These are phyloP conservation scores for Argyrosomus regius DNA, from an alignment of 2,797 vertebrate genomes.

Conservation along the genomic window DNA sequence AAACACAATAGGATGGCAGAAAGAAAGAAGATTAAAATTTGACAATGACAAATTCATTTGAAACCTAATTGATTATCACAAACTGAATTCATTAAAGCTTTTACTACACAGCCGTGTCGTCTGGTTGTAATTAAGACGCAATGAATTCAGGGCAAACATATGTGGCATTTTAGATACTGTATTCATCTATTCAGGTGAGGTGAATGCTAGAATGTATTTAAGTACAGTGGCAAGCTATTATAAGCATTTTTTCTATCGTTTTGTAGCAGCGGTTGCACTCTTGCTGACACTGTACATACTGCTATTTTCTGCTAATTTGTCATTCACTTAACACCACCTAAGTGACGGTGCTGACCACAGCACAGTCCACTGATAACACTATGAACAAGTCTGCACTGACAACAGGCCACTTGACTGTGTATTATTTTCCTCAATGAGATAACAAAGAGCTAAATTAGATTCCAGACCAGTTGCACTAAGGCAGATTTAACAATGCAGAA, in stretches of 20 bases:
- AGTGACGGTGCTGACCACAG: slow-evolving; percentile 5
- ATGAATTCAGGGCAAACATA: slow-evolving; percentile 40
- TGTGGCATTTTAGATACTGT: slow-evolving; percentile 19
- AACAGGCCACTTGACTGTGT: slow-evolving; percentile 19
- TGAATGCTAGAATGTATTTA: not conserved
- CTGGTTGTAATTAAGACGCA: slow-evolving; percentile 57
- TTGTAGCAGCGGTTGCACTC: not conserved
- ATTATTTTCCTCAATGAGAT: slow-evolving; percentile 32
- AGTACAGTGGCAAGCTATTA: not conserved
- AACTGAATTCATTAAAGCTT: slow-evolving; percentile 61
- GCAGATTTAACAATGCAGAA: slow-evolving; percentile 22
- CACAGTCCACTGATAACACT: slow-evolving; percentile 16
- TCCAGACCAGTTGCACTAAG: not conserved
- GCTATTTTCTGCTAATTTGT: slow-evolving; percentile 7
- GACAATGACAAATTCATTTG: slow-evolving; percentile 69
- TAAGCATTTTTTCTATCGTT: slow-evolving; percentile 7
- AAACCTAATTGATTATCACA: slow-evolving; percentile 68
- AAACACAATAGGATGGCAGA: slow-evolving; percentile 58
- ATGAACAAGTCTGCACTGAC: slow-evolving; percentile 2
- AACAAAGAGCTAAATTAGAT: slow-evolving; percentile 42
- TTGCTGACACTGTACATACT: not conserved
- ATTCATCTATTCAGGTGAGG: slow-evolving; percentile 26
- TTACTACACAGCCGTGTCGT: slow-evolving; percentile 7
- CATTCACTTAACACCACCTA: slow-evolving; percentile 26
- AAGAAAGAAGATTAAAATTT: slow-evolving; percentile 63